A percentile compares a stretch with the other conserved stretches of the same genome.
Conservation (phyloP, 1,140 invertebrate genomes). For the Solenopsis fugax region DNA sequence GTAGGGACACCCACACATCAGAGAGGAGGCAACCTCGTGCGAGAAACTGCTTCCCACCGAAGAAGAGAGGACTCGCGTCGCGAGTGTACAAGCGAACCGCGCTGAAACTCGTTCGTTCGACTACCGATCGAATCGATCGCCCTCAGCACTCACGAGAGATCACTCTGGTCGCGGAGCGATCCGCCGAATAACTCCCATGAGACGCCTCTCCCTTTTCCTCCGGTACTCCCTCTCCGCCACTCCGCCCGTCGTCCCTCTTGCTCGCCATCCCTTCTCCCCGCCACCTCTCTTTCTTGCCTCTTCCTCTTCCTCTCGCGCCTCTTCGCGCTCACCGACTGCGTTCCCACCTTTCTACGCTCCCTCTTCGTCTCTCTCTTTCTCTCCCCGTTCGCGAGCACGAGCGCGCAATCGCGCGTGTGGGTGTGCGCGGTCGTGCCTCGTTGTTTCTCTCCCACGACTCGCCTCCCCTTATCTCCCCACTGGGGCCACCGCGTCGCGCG, state of each 20-base stretch:
- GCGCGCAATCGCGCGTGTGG: constrained; percentile 60
- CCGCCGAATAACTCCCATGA: constrained; percentile 78
- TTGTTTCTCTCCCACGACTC: constrained; percentile 35
- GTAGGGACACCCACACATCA: constrained; percentile 9
- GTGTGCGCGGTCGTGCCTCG: constrained; percentile 33
- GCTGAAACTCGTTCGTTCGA: constrained; percentile 41
- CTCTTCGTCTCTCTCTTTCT: constrained; percentile 18
- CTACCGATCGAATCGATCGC: constrained; percentile 74
- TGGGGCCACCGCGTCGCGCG: constrained; percentile 37
- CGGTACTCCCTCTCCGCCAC: constrained; percentile 74
- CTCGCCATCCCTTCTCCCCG: constrained; percentile 33
- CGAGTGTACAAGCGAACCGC: not conserved
- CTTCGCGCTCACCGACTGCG: constrained; percentile 40
- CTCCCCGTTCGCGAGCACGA: constrained; percentile 27
- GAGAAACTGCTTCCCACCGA: constrained; percentile 31
- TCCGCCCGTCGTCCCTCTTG: constrained; percentile 55
- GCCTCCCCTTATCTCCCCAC: constrained; percentile 23
- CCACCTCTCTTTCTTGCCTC: constrained; percentile 44
- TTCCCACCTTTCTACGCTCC: constrained; percentile 61
- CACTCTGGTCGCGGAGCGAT: constrained; percentile 80
- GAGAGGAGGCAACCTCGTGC: constrained; percentile 11
- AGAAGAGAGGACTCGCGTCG: constrained; percentile 56
- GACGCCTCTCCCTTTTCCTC: constrained; percentile 76
- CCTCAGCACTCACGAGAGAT: constrained; percentile 72
- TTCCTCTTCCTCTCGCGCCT: constrained; percentile 71